Percentiles rank a stretch among this genome's conserved stretches.
These are phyloP conservation scores for Haliclona indistincta DNA, from an alignment of 37 sponge, comb jelly and placozoan genomes.

Conservation along the genomic window DNA sequence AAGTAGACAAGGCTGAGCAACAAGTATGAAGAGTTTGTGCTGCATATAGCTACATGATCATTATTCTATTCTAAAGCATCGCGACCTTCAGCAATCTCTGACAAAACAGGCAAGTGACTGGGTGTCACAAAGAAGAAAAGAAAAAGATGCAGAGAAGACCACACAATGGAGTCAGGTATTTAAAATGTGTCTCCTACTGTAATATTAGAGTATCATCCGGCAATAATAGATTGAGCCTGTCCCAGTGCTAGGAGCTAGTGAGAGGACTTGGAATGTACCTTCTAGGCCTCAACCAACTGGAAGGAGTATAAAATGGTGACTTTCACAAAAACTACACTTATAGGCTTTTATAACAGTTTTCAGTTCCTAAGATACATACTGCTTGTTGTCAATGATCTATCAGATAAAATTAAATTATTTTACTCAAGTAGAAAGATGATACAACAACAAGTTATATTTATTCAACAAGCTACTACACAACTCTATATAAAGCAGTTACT, in stretches of 20 bases:
- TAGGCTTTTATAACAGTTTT: too few species aligned
- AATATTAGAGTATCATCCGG: not conserved
- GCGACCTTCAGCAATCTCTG: constrained; percentile 69
- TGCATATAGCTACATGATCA: not conserved
- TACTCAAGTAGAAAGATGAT: too few species aligned
- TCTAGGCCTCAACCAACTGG: constrained; percentile 11
- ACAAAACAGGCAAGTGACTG: constrained; percentile 77
- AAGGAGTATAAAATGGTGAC: too few species aligned
- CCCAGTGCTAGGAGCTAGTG: constrained; percentile 70
- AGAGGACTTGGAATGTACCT: constrained; percentile 60
- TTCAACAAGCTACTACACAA: too few species aligned
- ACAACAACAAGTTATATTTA: too few species aligned
- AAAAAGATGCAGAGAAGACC: constrained; percentile 32
- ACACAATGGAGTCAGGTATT: constrained; percentile 61
- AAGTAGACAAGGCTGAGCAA: constrained; percentile 67
- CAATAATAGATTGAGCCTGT: constrained; percentile 72
- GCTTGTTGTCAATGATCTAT: too few species aligned
- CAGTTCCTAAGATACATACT: too few species aligned
- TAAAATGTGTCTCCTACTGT: not conserved
- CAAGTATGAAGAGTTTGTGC: constrained; percentile 34
- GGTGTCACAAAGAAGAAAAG: constrained; percentile 50
- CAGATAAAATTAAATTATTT: too few species aligned
- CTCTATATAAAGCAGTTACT: too few species aligned
- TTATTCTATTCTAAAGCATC: constrained; percentile 44
- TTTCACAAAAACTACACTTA: too few species aligned